These are phyloP conservation scores for Plebejus anna DNA, from an alignment of 2,888 invertebrate species.

Conservation along the genomic window DNA sequence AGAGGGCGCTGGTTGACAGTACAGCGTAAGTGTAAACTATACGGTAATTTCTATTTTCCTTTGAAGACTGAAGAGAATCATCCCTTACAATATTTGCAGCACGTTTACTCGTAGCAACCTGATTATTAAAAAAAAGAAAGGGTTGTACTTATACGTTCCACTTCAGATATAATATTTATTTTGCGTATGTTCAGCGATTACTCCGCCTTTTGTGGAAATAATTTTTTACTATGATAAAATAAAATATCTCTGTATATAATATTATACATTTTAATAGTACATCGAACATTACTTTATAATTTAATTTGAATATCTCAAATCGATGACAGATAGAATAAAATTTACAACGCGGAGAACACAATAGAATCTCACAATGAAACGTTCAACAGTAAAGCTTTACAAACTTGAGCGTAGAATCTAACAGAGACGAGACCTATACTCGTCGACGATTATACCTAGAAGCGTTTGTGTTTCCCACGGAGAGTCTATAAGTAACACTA, in stretches of 20 bases:
- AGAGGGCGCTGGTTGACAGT: not conserved
- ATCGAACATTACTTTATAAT: conserved; percentile 62
- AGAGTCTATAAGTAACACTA: conserved; percentile 54
- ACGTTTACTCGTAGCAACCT: not conserved
- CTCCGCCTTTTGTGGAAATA: not conserved
- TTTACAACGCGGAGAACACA: conserved; percentile 63
- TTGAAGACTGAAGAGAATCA: too few relatives aligned
- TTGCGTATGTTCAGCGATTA: not conserved
- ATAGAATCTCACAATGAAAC: conserved; percentile 71
- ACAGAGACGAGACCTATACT: conserved; percentile 66
- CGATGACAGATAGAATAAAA: conserved; percentile 57
- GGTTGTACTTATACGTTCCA: too few relatives aligned
- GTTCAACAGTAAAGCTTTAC: conserved; percentile 75
- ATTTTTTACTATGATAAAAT: not conserved
- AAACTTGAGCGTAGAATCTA: conserved; percentile 75
- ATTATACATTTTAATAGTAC: conserved; percentile 56
- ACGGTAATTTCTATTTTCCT: too few relatives aligned
- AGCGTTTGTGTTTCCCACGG: conserved; percentile 76
- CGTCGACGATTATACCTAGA: conserved; percentile 73
- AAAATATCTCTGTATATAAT: conserved; percentile 21
- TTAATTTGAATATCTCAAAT: conserved; percentile 58
- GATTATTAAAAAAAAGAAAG: not conserved
- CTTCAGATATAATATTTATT: too few relatives aligned
- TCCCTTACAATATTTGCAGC: not conserved
- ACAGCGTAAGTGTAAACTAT: not conserved